Evolutionary conservation across 2,797 vertebrate genomes (phyloP).

Genomic region (Alcedo atthis): DNA sequence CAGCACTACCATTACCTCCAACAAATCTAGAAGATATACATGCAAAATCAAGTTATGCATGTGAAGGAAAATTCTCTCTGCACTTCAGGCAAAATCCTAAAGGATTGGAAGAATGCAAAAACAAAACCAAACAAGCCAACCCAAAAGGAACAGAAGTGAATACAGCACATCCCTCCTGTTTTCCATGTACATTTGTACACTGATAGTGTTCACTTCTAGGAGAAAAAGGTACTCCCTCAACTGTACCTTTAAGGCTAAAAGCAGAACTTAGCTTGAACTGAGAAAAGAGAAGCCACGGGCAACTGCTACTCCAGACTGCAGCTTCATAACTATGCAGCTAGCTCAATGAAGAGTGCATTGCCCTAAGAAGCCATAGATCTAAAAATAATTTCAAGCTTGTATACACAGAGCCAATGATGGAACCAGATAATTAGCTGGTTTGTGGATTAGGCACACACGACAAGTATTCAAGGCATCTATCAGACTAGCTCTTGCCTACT

Average conservation of each 20-base stretch:
- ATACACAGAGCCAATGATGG: background rate
- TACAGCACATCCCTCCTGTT: background rate
- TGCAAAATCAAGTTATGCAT: background rate
- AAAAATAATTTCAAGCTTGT: background rate
- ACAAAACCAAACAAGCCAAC: too few species aligned
- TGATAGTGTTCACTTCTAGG: background rate
- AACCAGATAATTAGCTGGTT: background rate
- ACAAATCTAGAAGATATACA: background rate
- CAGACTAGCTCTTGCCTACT: background rate
- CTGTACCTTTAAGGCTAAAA: background rate
- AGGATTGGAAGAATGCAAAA: background rate
- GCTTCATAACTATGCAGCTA: background rate
- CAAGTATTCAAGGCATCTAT: background rate
- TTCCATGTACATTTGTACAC: background rate
- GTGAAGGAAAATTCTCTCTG: background rate
- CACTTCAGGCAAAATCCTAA: background rate
- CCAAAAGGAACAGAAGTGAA: background rate
- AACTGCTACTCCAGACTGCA: background rate
- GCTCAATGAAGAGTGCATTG: fast-evolving
- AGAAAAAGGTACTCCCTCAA: background rate
- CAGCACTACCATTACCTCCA: background rate
- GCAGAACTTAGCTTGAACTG: background rate
- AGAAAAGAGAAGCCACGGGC: background rate
- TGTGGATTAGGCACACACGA: background rate
- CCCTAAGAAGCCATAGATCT: background rate